Conservation (phyloP, 1,140 invertebrate genomes). For the Mya arenaria region DNA sequence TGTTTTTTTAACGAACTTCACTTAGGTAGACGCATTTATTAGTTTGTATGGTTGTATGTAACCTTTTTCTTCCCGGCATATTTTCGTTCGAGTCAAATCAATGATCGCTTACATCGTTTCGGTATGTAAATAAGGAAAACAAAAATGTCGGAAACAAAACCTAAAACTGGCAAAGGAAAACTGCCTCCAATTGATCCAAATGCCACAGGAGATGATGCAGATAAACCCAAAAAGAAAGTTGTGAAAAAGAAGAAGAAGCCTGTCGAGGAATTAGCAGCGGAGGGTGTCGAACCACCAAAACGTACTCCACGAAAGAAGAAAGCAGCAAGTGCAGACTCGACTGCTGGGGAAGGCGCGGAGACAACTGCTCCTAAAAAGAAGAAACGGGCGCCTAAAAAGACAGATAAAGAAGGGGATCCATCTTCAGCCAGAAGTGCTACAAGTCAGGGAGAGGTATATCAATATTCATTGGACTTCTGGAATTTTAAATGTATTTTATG, state of each 20-base stretch:
- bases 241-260: conserved; percentile 69
- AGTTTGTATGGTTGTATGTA: too few species aligned
- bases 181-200: conserved; percentile 60
- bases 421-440: conserved; percentile 63
- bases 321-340: conserved; percentile 27
- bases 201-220: conserved; percentile 31
- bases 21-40: too few species aligned
- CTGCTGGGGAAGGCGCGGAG: conserved; percentile 28
- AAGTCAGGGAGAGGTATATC: conserved; percentile 59
- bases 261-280: conserved; percentile 31
- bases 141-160: conserved; percentile 64
- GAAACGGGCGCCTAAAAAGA: conserved; percentile 57
- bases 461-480: too few species aligned
- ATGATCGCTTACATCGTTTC: conserved; percentile 16
- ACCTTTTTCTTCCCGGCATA: too few species aligned
- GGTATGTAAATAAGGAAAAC: conserved; percentile 33
- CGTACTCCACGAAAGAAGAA: conserved; percentile 57
- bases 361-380: conserved; percentile 64
- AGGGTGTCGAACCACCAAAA: conserved; percentile 40
- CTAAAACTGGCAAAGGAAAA: conserved; percentile 43
- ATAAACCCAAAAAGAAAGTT: conserved; percentile 59
- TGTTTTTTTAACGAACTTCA: too few species aligned
- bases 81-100: too few species aligned
- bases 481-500: too few species aligned
- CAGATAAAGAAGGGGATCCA: conserved; percentile 57